These are phyloP conservation scores for Matsumurasca onukii DNA, from an alignment of 1,140 invertebrate species.

Conservation along the genomic window DNA sequence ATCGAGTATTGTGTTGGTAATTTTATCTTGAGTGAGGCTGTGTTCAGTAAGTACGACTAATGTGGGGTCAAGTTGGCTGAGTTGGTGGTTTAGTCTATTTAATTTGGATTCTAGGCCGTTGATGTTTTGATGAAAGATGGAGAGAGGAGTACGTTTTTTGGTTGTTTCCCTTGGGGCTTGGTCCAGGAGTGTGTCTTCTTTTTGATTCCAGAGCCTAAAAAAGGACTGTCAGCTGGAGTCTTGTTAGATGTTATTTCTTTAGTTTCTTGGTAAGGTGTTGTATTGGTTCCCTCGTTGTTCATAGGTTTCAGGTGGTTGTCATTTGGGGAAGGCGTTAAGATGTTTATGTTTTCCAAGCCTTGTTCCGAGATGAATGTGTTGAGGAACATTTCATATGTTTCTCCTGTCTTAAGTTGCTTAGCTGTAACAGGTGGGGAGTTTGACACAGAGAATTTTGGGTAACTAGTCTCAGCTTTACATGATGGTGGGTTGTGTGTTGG, in stretches of 20 bases:
- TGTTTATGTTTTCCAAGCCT: too few relatives aligned
- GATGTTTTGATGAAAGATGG: not conserved
- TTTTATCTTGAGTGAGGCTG: not conserved
- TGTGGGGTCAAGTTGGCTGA: not conserved
- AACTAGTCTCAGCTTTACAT: too few relatives aligned
- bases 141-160: not conserved
- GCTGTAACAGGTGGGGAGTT: not conserved
- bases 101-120: not conserved
- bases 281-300: not conserved
- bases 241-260: not conserved
- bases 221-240: not conserved
- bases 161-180: not conserved
- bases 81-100: conserved; percentile 1
- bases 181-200: not conserved
- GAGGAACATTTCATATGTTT: not conserved
- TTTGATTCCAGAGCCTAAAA: not conserved
- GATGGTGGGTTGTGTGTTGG: too few relatives aligned
- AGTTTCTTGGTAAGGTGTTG: not conserved
- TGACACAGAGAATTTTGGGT: conserved; percentile 1
- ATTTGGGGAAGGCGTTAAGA: too few relatives aligned
- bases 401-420: not conserved
- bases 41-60: not conserved
- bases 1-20: not conserved
- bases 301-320: not conserved
- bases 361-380: too few relatives aligned